Base-by-base conservation (phyloP, 2,888 invertebrate species). In the Gymnoscelis rufifasciata region DNA sequence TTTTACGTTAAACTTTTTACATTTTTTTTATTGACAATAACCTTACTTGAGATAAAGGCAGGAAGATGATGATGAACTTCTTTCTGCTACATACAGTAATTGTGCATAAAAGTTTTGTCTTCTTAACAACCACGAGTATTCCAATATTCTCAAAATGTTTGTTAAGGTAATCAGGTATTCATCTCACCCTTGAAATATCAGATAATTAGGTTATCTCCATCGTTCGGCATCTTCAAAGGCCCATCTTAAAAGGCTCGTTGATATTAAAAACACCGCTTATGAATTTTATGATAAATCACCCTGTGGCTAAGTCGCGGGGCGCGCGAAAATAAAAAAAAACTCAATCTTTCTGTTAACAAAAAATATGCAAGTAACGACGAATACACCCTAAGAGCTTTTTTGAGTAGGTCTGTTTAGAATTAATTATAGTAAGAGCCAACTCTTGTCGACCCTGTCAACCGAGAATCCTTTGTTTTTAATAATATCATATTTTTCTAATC, bases 321-420 rank as follows among this genome's bases (percentile, higher is more conserved):
- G 83, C 81, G 86, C 83, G 79, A 82, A 83, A 81, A 76, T 74
- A 74, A 80, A 80, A 79, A 33, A 76, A 75, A 76, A 71, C 62
- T 27, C 47, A 49, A 51, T 52, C 72, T 75, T 71, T 74, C 72
- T 71, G 54, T 64, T 73, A n/a, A 78, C 78, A 83, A 83, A 83
- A 87, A 87, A 87, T 83, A 75, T 87, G 88, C 88, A 87, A 87
- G 88, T 87, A 87, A 88, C 74, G 82, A 74, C 81, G 68, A 74
- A 72, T 74, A 78, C 75, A 68, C 73, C 76, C 73, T 84, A 78
- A 86, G 83, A 83, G 87, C 83, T 81, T 84, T 87, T 83, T 76
- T 74, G 73, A 79, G 83, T 84, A 67, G 60, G 71, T 57, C 77
- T 71, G 79, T 66, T 76, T 75, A 75, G 87, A 83, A 86, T 86